Conservation (phyloP, 2,113 vertebrate species). For the Ptychochromis oligacanthus region DNA sequence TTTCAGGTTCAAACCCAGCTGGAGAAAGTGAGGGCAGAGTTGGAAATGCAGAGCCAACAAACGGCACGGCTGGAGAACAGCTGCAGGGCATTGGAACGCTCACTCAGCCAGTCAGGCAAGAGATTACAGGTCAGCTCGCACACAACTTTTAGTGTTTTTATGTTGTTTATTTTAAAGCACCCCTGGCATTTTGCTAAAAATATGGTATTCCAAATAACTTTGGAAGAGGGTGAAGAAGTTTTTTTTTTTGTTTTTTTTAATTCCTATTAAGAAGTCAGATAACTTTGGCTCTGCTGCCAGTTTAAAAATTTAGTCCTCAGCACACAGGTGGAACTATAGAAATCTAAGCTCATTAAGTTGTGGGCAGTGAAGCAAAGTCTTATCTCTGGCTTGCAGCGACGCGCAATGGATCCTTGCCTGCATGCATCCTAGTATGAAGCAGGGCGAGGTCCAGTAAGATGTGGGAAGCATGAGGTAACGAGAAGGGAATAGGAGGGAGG, state of each 20-base stretch:
- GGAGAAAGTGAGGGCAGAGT: constrained; percentile 86
- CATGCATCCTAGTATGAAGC: constrained; percentile 22
- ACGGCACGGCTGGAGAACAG: constrained; percentile 89
- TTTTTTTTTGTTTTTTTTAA: constrained; percentile 6
- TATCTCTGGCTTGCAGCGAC: constrained; percentile 55
- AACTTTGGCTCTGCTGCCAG: not conserved
- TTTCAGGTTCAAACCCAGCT: constrained; percentile 80
- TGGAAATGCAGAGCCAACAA: constrained; percentile 90
- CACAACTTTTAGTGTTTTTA: not conserved
- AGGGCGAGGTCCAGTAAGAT: constrained; percentile 38
- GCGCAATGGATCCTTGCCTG: constrained; percentile 26
- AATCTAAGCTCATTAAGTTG: constrained; percentile 60
- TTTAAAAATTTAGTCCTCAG: constrained; percentile 1
- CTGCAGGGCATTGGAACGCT: constrained; percentile 90
- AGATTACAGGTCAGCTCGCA: constrained; percentile 84
- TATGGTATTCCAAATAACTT: not conserved
- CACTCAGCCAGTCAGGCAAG: constrained; percentile 88
- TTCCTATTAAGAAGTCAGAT: not conserved
- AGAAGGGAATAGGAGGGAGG: constrained; percentile 42
- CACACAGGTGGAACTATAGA: constrained; percentile 39
- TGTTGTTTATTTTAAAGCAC: not conserved
- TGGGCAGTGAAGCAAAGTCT: constrained; percentile 50
- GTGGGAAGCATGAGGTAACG: constrained; percentile 55
- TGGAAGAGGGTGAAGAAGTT: not conserved
- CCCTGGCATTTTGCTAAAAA: not conserved